Conservation (phyloP, 2,113 vertebrate genomes). For the Sinocyclocheilus maitianheensis region DNA sequence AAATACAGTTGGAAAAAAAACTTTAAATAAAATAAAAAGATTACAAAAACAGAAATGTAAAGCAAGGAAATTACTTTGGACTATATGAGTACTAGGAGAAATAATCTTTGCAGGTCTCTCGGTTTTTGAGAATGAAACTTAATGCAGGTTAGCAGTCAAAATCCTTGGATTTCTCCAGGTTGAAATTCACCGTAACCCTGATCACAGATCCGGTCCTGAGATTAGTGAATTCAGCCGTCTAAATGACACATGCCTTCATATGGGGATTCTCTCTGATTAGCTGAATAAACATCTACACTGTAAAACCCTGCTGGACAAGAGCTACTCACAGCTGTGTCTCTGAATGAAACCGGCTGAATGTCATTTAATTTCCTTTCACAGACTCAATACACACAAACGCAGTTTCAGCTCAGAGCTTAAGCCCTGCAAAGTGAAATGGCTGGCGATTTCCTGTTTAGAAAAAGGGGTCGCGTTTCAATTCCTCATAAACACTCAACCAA, state of each 20-base stretch:
- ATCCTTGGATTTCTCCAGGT: background rate
- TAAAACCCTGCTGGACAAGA: constrained; percentile 13
- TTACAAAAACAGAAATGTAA: background rate
- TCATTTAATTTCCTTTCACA: constrained; percentile 35
- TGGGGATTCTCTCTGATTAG: constrained; percentile 2
- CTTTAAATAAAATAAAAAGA: background rate
- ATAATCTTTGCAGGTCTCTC: background rate
- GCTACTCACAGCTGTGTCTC: constrained; percentile 1
- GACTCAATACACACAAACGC: constrained; percentile 36
- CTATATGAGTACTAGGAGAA: background rate
- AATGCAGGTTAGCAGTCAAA: background rate
- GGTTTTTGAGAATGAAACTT: background rate
- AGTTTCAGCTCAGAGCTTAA: constrained; percentile 31
- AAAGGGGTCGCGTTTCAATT: constrained; percentile 60
- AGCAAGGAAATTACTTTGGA: background rate
- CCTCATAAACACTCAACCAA: constrained; percentile 55
- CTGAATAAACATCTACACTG: constrained; percentile 29
- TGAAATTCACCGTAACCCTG: background rate
- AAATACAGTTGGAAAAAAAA: no score
- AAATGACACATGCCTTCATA: background rate
- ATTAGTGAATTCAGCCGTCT: constrained; percentile 24
- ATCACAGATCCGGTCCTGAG: constrained; percentile 16
- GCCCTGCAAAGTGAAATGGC: constrained; percentile 25
- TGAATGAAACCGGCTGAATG: constrained; percentile 9
- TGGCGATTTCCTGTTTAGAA: constrained; percentile 57